Base-by-base conservation (phyloP, 2,113 vertebrate species). In the Oryzias woworae region DNA sequence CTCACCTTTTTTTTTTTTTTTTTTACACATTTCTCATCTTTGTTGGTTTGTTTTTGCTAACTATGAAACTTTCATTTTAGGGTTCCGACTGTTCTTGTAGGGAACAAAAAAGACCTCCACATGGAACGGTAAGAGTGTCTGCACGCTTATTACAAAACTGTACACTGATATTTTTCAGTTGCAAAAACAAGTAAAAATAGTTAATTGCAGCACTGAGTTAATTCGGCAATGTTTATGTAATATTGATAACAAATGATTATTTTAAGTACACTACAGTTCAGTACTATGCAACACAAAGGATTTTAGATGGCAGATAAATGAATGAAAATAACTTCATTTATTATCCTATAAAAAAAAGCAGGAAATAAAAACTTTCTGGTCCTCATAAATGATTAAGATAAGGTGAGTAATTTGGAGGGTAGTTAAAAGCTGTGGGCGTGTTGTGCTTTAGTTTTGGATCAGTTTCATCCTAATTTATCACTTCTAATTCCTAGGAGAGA, bases 61-160 rank as follows among this genome's bases (percentile, higher is more conserved):
- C 0, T 0, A 15, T 0, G 0, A 13, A 17, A 7, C 73, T 81
- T 26, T 67, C 47, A 64, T 77, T 87, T 3, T 74, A 96, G 94
- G 69, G 85, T 94, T 68, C 94, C 94, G 0, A 91, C 94, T 75
- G 93, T 95, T 83, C 92, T 95, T 70, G 93, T 95, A 73, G 94
- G 94, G 55, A 95, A 95, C 88, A 94, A 95, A 91, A 94, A 91
- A 7, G 94, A 94, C 69, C 93, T 94, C 59, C 91, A 93, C 76
- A 89, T 92, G 87, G 87, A 94, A 88, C 94, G 93, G 92, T 95
- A 87, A 84, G 53, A 13, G 3, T 22, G 20, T 16, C 4, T 20
- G n/a, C 36, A 7, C 10, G 26, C 12, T 28, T 28, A 45, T 12
- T 3, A 20, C 26, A 26, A 24, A 52, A 5, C 49, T 18, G 5